Base-by-base conservation (phyloP, 2,888 invertebrate species). In the Gari tellinella region DNA sequence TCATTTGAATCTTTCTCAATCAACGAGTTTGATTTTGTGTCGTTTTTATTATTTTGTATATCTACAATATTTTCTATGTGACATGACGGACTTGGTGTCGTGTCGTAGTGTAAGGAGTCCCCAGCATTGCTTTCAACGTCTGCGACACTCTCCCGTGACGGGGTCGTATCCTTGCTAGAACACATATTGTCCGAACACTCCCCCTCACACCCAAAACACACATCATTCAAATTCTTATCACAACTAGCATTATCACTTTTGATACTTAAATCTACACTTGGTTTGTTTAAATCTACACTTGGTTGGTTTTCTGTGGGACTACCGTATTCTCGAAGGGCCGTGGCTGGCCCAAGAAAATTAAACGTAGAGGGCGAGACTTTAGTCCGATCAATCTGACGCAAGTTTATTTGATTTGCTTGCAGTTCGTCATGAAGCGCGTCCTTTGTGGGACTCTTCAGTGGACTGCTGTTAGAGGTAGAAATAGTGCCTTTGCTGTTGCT, bases 191-290 rank as follows among this genome's bases (percentile, higher is more conserved):
- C 91, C 48, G 87, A 87, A 76, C 90, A 90, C 17, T 83, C 84
- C 7, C 91, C 90, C 61, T 90, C 89, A 78, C 90, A 90, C 40
- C 91, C 90, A 69, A 90, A 90, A 79, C 91, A 90, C 49, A 91
- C 88, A 62, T 91, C 90, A 65, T 90, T 90, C 57, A 90, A 78
- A 70, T 90, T 90, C 46, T 75, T 82, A 49, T 84, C 79, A 56
- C 81, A 72, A 49, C 73, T 69, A 31, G 49, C 51, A 56, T 46
- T 64, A 49, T 62, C 69, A 52, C 57, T 69, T 21, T 17, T 55
- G 19, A 45, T 51, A 23, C 65, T 58, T 10, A 68, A 40, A 4
- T 56, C 53, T 14, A 45, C 46, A n/a, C 55, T 21, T 45, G 53
- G 23, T 23, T 48, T 62, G 7, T 55, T 45, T n/a, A n/a, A n/a